These are phyloP conservation scores for Sarcophaga peregrina DNA, from an alignment of 1,140 invertebrate species.

Conservation along the genomic window DNA sequence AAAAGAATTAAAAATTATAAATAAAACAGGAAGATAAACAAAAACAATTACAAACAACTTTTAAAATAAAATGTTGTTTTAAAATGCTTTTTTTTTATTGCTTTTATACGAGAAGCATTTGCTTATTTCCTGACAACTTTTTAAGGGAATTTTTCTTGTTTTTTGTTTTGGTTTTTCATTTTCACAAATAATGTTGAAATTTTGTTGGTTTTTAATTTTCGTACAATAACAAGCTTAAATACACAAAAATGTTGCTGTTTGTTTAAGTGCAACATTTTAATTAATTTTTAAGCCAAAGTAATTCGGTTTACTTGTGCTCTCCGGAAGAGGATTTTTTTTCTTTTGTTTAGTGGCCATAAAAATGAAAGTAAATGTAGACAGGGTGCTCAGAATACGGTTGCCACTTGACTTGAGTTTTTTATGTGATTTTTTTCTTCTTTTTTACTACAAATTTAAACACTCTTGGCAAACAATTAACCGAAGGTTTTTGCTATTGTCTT, in stretches of 20 bases:
- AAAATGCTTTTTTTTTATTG: background rate
- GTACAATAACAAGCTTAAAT: no score
- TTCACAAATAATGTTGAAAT: no score
- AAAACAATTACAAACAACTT: background rate
- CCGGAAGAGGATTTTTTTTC: background rate
- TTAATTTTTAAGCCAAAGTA: slow-evolving; percentile 21
- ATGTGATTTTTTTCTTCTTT: background rate
- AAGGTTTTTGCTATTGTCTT: background rate
- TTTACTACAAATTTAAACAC: background rate
- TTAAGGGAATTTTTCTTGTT: no score
- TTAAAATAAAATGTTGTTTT: background rate
- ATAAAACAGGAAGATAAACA: background rate
- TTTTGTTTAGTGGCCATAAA: background rate
- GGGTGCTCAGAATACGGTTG: no score
- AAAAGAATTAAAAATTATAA: background rate
- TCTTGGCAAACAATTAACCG: slow-evolving; percentile 18
- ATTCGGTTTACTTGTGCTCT: no score
- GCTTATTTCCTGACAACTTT: background rate
- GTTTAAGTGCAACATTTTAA: slow-evolving; percentile 3
- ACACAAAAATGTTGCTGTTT: background rate
- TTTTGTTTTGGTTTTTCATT: no score
- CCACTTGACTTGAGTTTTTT: no score
- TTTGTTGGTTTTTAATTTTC: no score
- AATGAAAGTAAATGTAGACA: slow-evolving; percentile 15
- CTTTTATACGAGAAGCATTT: background rate